Base-by-base conservation (phyloP, 2,797 vertebrate genomes). In the Esox lucius region DNA sequence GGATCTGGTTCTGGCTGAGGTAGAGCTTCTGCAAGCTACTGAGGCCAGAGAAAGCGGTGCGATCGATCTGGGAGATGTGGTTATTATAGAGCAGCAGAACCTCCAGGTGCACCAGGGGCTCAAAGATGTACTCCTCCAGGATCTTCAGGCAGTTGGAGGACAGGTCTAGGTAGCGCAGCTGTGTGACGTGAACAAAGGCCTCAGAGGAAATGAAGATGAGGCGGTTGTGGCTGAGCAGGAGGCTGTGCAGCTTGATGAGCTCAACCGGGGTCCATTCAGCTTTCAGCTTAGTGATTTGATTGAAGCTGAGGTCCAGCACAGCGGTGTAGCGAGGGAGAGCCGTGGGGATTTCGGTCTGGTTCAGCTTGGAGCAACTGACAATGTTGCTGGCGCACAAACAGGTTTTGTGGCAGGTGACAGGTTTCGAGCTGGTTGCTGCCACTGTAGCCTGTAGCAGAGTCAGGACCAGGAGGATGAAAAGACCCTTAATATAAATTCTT, bases 351-450 rank as follows among this genome's bases (percentile, higher is more conserved):
- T 16, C n/a, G 17, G 84, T 90, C 69, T 98, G 91, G 71, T 91
- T 94, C 64, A 88, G 91, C 85, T 93, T 95, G 19, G 96, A 95
- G 83, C 98, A 99, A 91, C 96, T 97, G 80, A 98, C 92, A 74
- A 98, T 96, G 92, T 97, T 96, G 88, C 97, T 98, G 90, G 97
- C 96, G 0, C 97, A 98, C 76, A 99, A 85, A 68, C 98, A 99
- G 2, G 83, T 93, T 1, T 84, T 89, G 62, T 91, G 93, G 78
- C 95, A 97, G 90, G 92, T 94, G 68, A 94, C 22, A 61, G 56
- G 11, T 24, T 61, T 61, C 61, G 56, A 61, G 22, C n/a, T 24
- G 22, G 56, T 24, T 24, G 22, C 8, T 61, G 56, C 22, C 24
- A 11, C 72, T 5, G 69, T 26, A 31, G 17, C 26, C 48, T 87